Evolutionary conservation across 2,888 invertebrate species (phyloP), one percentile per base, ranked within the genome.

Genomic region (Chrysolina haemoptera): DNA sequence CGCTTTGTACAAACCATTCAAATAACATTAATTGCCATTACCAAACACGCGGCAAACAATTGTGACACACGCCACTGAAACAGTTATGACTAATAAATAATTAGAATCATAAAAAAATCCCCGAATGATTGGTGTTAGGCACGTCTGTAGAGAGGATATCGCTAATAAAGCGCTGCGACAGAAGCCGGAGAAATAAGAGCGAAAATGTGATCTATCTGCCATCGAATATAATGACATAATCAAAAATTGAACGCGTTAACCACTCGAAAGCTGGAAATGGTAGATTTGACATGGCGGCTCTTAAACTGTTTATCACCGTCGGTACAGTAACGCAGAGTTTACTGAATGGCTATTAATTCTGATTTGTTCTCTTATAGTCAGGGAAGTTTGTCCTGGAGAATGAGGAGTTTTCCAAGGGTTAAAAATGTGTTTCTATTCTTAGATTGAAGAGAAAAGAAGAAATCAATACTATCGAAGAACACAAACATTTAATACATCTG

Each of bases 191-290:
- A 81, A 84, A 82, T 83, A 82, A 83, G 82, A 84, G 84, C 82
- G 84, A 85, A 84, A 84, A 83, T 85, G 85, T 85, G 85, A 84
- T 85, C 84, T 85, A 85, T 85, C 85, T 84, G 82, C 82, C 82
- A 85, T 85, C 85, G 77, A 78, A 71, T 78, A 82, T 84, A 85
- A 85, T 85, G 84, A 84, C 84, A 85, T 85, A 85, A 85, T 85
- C 85, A 84, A 84, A 85, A 84, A 76, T 79, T 78, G 81, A 79
- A 82, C 80, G 82, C 82, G 81, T 84, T 84, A 83, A 82, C 83
- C 84, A 83, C 85, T 84, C 80, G 79, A 82, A 77, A 82, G 81
- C 83, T 83, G 84, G 77, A 82, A 85, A 84, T 84, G 84, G 84
- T 82, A 85, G 85, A 85, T 85, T 85, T 78, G 84, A 83, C 85